Percentiles rank a stretch among this genome's conserved stretches.
Evolutionary conservation across 2,113 vertebrate genomes (phyloP).

Genomic region (Galemys pyrenaicus): DNA sequence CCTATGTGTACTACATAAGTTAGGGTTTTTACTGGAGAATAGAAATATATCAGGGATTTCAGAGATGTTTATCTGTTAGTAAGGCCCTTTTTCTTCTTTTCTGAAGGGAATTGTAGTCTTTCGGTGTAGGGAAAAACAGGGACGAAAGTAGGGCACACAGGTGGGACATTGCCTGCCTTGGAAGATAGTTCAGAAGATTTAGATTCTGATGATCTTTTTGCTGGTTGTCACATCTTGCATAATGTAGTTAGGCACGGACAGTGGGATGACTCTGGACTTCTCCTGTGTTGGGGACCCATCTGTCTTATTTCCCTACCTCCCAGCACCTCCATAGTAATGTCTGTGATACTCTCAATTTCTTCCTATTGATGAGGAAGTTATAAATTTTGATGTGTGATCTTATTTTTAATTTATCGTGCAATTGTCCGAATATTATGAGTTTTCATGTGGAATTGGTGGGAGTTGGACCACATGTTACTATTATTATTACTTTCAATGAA

Average conservation of each 20-base stretch:
- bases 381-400: not conserved
- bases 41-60: not conserved
- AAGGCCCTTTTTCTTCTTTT: not conserved
- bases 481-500: too few species aligned
- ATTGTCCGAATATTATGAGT: not conserved
- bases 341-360: not conserved
- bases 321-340: not conserved
- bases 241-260: not conserved
- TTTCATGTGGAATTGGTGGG: not conserved
- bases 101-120: not conserved
- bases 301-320: not conserved
- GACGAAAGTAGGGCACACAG: not conserved
- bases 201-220: not conserved
- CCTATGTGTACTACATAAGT: not conserved
- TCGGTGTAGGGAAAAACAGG: not conserved
- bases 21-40: not conserved
- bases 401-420: not conserved
- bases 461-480: not conserved
- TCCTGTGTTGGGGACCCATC: not conserved
- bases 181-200: not conserved
- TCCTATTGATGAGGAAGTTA: not conserved
- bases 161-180: not conserved
- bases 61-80: not conserved
- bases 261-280: not conserved
- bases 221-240: not conserved